Evolutionary conservation across 2,888 invertebrate species (phyloP).

Genomic region (Cryptophagus acutangulus): DNA sequence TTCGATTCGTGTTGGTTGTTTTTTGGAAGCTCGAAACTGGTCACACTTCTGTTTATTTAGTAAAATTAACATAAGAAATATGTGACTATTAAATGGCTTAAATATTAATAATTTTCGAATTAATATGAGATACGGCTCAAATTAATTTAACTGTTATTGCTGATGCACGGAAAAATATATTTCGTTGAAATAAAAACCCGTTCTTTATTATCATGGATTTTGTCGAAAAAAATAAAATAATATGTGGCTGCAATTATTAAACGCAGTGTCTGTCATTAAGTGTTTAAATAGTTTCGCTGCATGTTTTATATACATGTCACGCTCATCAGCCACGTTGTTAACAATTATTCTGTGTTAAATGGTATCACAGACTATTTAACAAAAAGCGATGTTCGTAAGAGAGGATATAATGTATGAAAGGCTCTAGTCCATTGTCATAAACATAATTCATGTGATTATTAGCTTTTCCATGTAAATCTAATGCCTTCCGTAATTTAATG

Average conservation of each 20-base stretch:
- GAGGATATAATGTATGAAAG: conserved; percentile 1
- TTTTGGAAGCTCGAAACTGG: conserved; percentile 9
- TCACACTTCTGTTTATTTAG: conserved; percentile 32
- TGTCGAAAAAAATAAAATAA: conserved; percentile 1
- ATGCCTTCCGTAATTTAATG: conserved; percentile 33
- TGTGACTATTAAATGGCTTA: conserved; percentile 24
- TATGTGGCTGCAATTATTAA: neutral
- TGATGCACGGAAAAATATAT: neutral
- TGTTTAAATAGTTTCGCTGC: neutral
- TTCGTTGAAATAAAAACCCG: neutral
- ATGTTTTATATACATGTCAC: too few species aligned
- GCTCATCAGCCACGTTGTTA: conserved; percentile 19
- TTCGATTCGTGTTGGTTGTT: conserved; percentile 1
- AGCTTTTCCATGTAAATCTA: conserved; percentile 28
- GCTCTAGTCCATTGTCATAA: conserved; percentile 11
- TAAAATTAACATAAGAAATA: conserved; percentile 30
- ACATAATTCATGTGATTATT: conserved; percentile 26
- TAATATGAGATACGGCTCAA: conserved; percentile 28
- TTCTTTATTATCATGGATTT: neutral
- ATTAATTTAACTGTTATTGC: conserved; percentile 24
- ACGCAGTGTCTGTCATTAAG: too few species aligned
- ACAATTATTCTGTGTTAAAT: conserved; percentile 14
- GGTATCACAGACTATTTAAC: conserved; percentile 21
- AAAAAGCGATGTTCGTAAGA: too few species aligned
- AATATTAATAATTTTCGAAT: conserved; percentile 32